Percentiles rank a stretch among this genome's conserved stretches.
These are phyloP conservation scores for Anarrhichthys ocellatus DNA, from an alignment of 2,113 vertebrate species.

Conservation along the genomic window DNA sequence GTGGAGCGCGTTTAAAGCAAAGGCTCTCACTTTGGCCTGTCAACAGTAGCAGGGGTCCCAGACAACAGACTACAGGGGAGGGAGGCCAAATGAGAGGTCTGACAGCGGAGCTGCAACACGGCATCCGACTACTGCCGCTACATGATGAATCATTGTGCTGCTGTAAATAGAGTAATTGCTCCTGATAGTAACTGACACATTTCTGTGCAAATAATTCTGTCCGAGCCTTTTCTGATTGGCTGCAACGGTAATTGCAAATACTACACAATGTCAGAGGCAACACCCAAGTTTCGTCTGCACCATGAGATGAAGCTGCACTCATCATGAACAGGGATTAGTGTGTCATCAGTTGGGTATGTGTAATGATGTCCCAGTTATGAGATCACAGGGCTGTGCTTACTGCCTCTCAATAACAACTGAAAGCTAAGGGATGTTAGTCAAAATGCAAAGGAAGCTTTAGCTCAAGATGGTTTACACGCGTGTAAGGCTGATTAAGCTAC, in stretches of 20 bases:
- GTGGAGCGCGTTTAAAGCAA: constrained; percentile 31
- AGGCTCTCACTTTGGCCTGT: constrained; percentile 61
- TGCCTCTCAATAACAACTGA: constrained; percentile 70
- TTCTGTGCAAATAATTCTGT: constrained; percentile 34
- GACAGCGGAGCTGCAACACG: constrained; percentile 20
- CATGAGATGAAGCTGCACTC: constrained; percentile 62
- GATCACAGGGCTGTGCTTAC: constrained; percentile 76
- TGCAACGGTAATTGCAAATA: constrained; percentile 66
- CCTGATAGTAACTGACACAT: constrained; percentile 58
- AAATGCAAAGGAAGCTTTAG: constrained; percentile 54
- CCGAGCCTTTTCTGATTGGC: constrained; percentile 29
- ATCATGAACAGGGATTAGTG: constrained; percentile 69
- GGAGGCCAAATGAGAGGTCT: constrained; percentile 54
- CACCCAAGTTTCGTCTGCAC: constrained; percentile 69
- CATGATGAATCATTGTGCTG: constrained; percentile 45
- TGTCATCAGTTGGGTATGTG: constrained; percentile 80
- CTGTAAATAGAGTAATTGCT: constrained; percentile 32
- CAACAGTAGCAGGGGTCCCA: constrained; percentile 59
- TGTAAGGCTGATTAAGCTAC: constrained; percentile 49
- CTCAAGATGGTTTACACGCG: constrained; percentile 38
- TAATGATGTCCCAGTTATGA: constrained; percentile 76
- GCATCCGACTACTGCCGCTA: constrained; percentile 25
- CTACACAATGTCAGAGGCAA: constrained; percentile 69
- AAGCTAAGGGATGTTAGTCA: constrained; percentile 56
- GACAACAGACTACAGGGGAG: constrained; percentile 43